A percentile compares a stretch with the other conserved stretches of the same genome.
phyloP scores from a whole-genome alignment of 2,888 invertebrate genomes.

The Rapana venosa region DNA sequence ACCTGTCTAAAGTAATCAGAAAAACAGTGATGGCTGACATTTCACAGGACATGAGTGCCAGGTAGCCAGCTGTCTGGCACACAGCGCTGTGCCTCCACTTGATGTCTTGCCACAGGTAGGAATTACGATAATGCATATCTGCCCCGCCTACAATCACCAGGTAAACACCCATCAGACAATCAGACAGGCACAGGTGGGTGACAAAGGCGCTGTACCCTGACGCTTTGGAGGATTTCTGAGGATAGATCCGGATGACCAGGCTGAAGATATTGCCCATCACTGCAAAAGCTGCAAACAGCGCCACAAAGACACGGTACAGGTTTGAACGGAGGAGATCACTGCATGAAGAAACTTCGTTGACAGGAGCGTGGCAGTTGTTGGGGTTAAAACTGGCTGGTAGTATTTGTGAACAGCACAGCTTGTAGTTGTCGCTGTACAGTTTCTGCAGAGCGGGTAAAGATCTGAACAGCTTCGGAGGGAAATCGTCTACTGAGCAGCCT shows the following conservation, averaged over 20 bases:
- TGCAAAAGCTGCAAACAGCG: background rate
- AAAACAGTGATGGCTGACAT: background rate
- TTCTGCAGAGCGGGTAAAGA: background rate
- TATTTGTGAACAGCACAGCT: background rate
- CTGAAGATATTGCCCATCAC: background rate
- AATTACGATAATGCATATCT: background rate
- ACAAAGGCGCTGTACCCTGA: background rate
- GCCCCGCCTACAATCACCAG: background rate
- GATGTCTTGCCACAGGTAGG: background rate
- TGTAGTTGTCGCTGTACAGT: background rate
- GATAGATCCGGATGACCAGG: background rate
- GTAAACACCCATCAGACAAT: background rate
- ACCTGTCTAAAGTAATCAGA: background rate
- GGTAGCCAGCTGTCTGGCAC: background rate
- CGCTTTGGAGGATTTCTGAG: no score
- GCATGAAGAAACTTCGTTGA: conserved; percentile 3
- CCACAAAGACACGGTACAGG: background rate
- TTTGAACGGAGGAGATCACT: background rate
- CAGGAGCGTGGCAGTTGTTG: background rate
- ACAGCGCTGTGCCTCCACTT: background rate
- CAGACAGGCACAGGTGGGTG: background rate
- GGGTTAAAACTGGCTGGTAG: background rate
- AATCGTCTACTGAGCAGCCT: background rate
- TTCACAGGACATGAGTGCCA: background rate
- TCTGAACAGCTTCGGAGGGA: background rate